A percentile compares a stretch with the other conserved stretches of the same genome.
These are phyloP conservation scores for Phrixothrix hirtus DNA, from an alignment of 2,888 invertebrate species.

Conservation along the genomic window DNA sequence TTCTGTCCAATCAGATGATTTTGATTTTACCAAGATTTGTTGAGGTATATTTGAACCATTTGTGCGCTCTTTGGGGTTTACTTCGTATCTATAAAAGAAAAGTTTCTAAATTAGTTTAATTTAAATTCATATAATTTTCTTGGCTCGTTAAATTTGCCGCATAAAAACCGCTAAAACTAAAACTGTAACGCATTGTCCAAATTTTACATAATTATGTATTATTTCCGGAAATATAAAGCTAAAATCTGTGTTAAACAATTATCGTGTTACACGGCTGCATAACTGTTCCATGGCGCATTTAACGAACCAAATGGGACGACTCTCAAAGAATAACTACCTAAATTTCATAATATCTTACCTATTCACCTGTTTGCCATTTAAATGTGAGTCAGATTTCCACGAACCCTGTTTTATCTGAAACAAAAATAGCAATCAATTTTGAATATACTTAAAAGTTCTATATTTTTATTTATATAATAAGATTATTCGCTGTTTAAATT, in stretches of 20 bases:
- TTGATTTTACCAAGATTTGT: slow-evolving; percentile 37
- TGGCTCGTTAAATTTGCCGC: no score
- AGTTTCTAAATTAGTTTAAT: slow-evolving; percentile 4
- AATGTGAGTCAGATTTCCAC: slow-evolving; percentile 54
- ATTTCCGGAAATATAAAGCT: slow-evolving; percentile 14
- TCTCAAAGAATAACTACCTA: slow-evolving; percentile 10
- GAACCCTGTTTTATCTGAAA: slow-evolving; percentile 52
- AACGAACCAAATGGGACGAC: slow-evolving; percentile 11
- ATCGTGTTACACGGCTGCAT: slow-evolving; percentile 1
- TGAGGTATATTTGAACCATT: slow-evolving; percentile 21
- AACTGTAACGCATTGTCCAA: no score
- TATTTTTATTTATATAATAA: no score
- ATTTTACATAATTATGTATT: slow-evolving; percentile 5
- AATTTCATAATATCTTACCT: slow-evolving; percentile 41
- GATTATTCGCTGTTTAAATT: no score
- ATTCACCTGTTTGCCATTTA: slow-evolving; percentile 51
- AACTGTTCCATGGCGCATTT: slow-evolving; percentile 8
- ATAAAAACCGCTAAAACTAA: no score
- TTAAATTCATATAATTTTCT: slow-evolving; percentile 6
- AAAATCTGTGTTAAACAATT: slow-evolving; percentile 7
- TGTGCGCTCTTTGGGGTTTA: slow-evolving; percentile 30
- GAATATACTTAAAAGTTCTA: no score
- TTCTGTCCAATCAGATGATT: slow-evolving; percentile 60
- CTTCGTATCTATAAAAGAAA: slow-evolving; percentile 40
- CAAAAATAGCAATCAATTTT: slow-evolving; percentile 24